Evolutionary conservation across 2,797 vertebrate genomes (phyloP).

Genomic region (Acomys russatus): DNA sequence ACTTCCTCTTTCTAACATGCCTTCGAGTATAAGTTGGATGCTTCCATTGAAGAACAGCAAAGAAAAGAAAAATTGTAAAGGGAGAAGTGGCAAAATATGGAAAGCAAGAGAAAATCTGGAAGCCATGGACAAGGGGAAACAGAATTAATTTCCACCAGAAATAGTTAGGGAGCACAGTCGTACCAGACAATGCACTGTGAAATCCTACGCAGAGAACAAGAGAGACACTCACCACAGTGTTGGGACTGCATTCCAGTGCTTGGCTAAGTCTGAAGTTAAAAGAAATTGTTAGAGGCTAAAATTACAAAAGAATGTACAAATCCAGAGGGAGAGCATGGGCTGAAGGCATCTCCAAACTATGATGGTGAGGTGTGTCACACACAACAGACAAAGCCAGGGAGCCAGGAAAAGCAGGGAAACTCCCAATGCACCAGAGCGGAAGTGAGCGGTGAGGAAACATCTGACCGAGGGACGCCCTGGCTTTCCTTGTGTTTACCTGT

Average conservation of each 20-base stretch:
- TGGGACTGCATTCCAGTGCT: background rate
- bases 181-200: background rate
- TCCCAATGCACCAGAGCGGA: background rate
- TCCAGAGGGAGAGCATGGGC: background rate
- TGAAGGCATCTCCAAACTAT: background rate
- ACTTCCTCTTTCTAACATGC: background rate
- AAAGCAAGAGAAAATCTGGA: background rate
- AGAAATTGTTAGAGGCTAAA: constrained; percentile 29
- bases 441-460: background rate
- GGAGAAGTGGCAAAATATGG: background rate
- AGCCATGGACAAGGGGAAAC: background rate
- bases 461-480: background rate
- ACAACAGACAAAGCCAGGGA: background rate
- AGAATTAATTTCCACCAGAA: background rate
- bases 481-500: constrained; percentile 6
- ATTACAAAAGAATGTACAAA: background rate
- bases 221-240: background rate
- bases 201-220: background rate
- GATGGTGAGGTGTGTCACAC: background rate
- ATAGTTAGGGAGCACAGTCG: background rate
- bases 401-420: background rate
- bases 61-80: constrained; percentile 39
- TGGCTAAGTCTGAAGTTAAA: background rate
- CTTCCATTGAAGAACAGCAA: background rate
- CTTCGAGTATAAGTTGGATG: background rate